Evolutionary conservation across 2,888 invertebrate species (phyloP).

Genomic region (Imbricaverruca yamaguchii): DNA sequence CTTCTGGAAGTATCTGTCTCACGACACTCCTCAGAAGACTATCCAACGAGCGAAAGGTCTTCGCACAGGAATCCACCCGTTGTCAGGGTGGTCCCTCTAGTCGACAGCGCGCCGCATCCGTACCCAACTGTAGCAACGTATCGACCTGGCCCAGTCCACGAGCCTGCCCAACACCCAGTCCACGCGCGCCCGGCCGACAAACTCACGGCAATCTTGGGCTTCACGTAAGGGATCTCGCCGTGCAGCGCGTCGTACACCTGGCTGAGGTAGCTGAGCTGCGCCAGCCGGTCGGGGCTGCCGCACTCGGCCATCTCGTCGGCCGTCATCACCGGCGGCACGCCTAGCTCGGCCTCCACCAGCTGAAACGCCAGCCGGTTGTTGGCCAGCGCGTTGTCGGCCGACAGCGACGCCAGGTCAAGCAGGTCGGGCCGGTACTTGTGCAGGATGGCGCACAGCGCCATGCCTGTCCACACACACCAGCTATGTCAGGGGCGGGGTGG

Average conservation of each 20-base stretch:
- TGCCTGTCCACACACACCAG: conserved; percentile 39
- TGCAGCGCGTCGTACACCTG: conserved; percentile 85
- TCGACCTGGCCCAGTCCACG: too few species aligned
- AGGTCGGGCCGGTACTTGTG: conserved; percentile 84
- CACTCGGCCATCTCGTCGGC: conserved; percentile 65
- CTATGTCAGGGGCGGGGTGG: conserved; percentile 41
- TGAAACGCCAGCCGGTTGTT: conserved; percentile 79
- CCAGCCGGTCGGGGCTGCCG: conserved; percentile 61
- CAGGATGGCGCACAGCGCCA: conserved; percentile 64
- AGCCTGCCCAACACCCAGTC: too few species aligned
- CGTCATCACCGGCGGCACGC: conserved; percentile 59
- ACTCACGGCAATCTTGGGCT: conserved; percentile 36
- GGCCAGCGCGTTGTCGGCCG: conserved; percentile 48
- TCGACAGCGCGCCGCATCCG: too few species aligned
- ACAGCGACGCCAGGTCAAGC: conserved; percentile 61
- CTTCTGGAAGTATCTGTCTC: too few species aligned
- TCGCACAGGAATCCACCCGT: too few species aligned
- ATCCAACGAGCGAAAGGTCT: too few species aligned
- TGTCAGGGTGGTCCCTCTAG: too few species aligned
- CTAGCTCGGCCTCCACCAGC: conserved; percentile 73
- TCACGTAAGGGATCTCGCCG: conserved; percentile 78
- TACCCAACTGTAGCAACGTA: too few species aligned
- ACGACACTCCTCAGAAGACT: too few species aligned
- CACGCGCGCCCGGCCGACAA: too few species aligned
- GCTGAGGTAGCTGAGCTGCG: conserved; percentile 73